Evolutionary conservation across 2,888 invertebrate genomes (phyloP).

Genomic region (Volucella inanis): DNA sequence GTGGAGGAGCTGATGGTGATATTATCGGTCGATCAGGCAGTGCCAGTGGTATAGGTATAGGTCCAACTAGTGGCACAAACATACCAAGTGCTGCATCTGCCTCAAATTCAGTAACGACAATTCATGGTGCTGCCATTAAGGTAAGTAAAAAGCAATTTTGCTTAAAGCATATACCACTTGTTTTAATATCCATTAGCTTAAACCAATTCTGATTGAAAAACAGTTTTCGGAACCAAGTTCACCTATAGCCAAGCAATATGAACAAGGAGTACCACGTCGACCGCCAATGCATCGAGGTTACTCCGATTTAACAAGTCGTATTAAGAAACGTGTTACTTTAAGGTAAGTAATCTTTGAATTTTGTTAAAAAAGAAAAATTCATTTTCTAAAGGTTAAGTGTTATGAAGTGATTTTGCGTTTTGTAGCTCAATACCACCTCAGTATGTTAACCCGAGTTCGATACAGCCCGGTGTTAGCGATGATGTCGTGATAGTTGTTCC

Average conservation of each 20-base stretch:
- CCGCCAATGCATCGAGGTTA: conserved; percentile 87
- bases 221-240: conserved; percentile 91
- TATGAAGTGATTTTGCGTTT: conserved; percentile 67
- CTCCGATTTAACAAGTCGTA: conserved; percentile 91
- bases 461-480: conserved; percentile 79
- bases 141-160: conserved; percentile 65
- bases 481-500: conserved; percentile 85
- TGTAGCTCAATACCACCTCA: conserved; percentile 83
- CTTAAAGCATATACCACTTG: conserved; percentile 17
- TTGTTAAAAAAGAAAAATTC: background rate
- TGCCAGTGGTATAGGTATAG: conserved; percentile 73
- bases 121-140: conserved; percentile 78
- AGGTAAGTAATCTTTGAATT: conserved; percentile 84
- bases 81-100: conserved; percentile 15
- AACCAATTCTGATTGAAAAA: conserved; percentile 90
- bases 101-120: conserved; percentile 76
- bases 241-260: conserved; percentile 86
- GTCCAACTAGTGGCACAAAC: conserved; percentile 56
- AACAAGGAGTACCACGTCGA: conserved; percentile 78
- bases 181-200: conserved; percentile 81
- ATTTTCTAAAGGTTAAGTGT: conserved; percentile 27
- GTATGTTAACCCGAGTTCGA: conserved; percentile 78
- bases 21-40: conserved; percentile 77
- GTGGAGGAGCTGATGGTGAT: conserved; percentile 78
- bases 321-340: conserved; percentile 93